Evolutionary conservation across 2,797 vertebrate genomes (phyloP).

Genomic region (Lithobates pipiens): DNA sequence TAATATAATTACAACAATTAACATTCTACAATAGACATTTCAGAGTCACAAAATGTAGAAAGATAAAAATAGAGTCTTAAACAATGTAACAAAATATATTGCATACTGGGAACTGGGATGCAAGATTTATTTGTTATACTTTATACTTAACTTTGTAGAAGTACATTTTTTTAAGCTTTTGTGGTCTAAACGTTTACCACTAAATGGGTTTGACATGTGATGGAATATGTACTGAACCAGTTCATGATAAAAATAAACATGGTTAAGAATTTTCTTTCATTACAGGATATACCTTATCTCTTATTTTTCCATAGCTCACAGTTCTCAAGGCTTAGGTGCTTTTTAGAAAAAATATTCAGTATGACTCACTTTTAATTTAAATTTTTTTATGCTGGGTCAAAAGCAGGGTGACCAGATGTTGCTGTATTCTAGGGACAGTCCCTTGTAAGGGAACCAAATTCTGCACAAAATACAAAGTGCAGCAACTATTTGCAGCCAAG

Average conservation of each 20-base stretch:
- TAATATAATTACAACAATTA: no score
- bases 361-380: neutral
- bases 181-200: neutral
- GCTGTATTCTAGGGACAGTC: neutral
- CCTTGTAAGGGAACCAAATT: neutral
- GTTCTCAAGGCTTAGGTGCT: neutral
- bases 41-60: no score
- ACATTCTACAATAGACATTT: no score
- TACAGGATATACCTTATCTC: conserved; percentile 41
- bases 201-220: neutral
- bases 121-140: no score
- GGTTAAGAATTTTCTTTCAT: conserved; percentile 18
- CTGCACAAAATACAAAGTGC: neutral
- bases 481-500: neutral
- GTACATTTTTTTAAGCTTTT: neutral
- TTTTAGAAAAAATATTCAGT: neutral
- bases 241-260: conserved; percentile 46
- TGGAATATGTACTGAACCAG: conserved; percentile 23
- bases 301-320: conserved; percentile 12
- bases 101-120: no score
- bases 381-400: neutral
- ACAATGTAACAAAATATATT: no score
- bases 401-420: neutral
- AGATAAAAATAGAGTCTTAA: no score
- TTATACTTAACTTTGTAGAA: neutral